Evolutionary conservation across 2,888 invertebrate genomes (phyloP), one percentile per base, ranked within the genome.

Genomic region (Kuschelorhynchus macadamiae): DNA sequence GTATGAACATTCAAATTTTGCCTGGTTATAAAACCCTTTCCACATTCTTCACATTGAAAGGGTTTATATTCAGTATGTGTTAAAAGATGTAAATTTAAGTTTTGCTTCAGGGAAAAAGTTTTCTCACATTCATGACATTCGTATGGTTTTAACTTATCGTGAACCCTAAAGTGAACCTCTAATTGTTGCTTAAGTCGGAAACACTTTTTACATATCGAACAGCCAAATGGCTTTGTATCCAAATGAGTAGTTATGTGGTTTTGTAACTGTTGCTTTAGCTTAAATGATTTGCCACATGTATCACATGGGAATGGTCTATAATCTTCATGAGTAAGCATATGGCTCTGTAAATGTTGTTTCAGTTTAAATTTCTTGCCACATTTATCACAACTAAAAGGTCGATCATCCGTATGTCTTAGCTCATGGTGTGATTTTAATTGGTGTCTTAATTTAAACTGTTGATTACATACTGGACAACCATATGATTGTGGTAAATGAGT

Each of bases 141-240:
- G 56, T 69, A 72, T 2, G 62, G 68, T 59, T 64, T 72, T 44
- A 75, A 70, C 46, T 72, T 71, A 33, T 64, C 47, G 70, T 77
- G 77, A 12, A 75, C 74, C 41, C 74, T 72, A 12, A 55, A 42
- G 49, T 77, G 77, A 16, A 73, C 74, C 39, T 76, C 72, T 36
- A 77, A 60, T 55, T 77, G 77, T 32, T 76, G 77, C 50, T 77
- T 77, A 30, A 77, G 72, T 33, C 73, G 75, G 63, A 79, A 78
- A 8, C 49, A 39, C 56, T 78, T 78, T 2, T 72, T 56, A 62
- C 79, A 79, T 14, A 53, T 33, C 0, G 67, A 66, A 64, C 79
- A 79, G 9, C 32, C 46, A 55, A 73, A 78, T 11, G 74, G 73
- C 42, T 70, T 72, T 7, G 60, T 21, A 44, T 73, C 67, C 36